A percentile compares a stretch with the other conserved stretches of the same genome.
Evolutionary conservation across 2,797 vertebrate genomes (phyloP).

Genomic region (Vultur gryphus): DNA sequence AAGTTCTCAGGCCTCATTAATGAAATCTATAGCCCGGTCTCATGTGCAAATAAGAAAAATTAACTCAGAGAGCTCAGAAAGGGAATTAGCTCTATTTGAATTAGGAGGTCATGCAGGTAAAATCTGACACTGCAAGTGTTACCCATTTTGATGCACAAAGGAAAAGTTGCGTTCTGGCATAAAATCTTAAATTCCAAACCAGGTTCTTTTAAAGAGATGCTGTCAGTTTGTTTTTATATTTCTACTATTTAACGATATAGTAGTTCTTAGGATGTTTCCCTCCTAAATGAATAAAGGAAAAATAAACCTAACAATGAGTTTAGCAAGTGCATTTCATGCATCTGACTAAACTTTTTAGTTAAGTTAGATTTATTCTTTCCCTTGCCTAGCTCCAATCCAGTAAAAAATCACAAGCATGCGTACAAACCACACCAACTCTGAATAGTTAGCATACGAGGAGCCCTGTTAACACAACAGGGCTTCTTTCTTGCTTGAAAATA

Average conservation of each 20-base stretch:
- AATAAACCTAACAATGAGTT: not conserved
- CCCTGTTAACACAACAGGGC: not conserved
- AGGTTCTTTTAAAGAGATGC: not conserved
- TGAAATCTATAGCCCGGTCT: not conserved
- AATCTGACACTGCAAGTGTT: not conserved
- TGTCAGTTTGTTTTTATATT: not conserved
- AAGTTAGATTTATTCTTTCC: not conserved
- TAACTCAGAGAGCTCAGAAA: not conserved
- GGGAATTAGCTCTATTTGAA: not conserved
- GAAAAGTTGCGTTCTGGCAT: not conserved
- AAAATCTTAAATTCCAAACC: not conserved
- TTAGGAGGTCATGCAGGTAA: not conserved
- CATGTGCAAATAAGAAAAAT: not conserved
- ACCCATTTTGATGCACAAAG: not conserved
- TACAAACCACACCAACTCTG: not conserved
- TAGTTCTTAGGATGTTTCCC: not conserved
- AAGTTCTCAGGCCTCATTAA: not conserved
- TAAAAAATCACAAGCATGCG: not conserved
- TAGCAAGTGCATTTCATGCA: not conserved
- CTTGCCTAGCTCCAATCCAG: not conserved
- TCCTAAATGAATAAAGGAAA: not conserved
- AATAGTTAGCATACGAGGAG: rapidly evolving
- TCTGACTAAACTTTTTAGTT: not conserved
- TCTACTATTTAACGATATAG: not conserved
- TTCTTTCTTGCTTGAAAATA: not conserved